phyloP scores from a whole-genome alignment of 2,888 invertebrate genomes.

The Polia nebulosa region DNA sequence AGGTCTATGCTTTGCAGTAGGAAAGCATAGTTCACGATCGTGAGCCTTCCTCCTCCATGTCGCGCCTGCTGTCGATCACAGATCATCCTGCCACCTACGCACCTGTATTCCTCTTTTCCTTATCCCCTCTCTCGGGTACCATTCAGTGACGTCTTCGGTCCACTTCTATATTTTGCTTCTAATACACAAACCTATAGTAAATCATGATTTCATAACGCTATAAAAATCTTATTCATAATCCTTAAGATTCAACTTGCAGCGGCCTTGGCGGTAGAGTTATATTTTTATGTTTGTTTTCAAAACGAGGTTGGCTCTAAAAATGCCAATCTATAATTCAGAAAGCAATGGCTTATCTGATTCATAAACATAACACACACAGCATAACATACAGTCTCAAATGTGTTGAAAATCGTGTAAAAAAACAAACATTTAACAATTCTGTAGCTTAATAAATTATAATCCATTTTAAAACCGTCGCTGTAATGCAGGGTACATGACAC shows the following conservation, averaged over 20 bases:
- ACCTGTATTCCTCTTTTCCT: too few species aligned
- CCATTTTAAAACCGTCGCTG: constrained; percentile 16
- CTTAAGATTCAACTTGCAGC: constrained; percentile 38
- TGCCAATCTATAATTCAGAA: not conserved
- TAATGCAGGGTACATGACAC: constrained; percentile 15
- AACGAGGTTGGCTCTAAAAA: constrained; percentile 23
- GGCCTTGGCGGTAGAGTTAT: constrained; percentile 13
- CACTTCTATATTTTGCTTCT: too few species aligned
- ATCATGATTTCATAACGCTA: constrained; percentile 24
- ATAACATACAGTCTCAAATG: not conserved
- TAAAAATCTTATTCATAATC: constrained; percentile 37
- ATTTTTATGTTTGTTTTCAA: constrained; percentile 19
- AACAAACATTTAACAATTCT: not conserved
- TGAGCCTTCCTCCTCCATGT: too few species aligned
- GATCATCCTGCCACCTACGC: too few species aligned
- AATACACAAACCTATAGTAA: constrained; percentile 44
- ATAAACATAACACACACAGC: not conserved
- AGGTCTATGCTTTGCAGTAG: too few species aligned
- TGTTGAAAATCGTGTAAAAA: constrained; percentile 5
- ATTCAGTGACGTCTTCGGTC: too few species aligned
- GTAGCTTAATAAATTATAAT: not conserved
- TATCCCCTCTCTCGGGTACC: too few species aligned
- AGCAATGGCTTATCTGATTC: constrained; percentile 2
- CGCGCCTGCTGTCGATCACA: too few species aligned
- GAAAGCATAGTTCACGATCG: too few species aligned